Conservation (phyloP, 2,888 invertebrate species). For the Cancer borealis region DNA sequence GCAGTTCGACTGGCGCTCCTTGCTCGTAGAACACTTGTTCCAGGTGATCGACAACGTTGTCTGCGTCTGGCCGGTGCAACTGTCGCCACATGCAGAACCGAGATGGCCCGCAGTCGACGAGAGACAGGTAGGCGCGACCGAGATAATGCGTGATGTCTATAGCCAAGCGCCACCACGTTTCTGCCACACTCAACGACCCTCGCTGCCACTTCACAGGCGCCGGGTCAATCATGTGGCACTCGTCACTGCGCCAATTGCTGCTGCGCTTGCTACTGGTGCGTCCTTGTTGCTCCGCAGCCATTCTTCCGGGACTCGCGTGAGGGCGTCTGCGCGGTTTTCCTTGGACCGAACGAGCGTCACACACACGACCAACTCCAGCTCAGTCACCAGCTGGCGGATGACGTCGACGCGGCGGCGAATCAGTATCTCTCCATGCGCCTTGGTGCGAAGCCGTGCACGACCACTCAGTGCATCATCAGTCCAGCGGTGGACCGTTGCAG, state of each 20-base stretch:
- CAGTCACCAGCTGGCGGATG: not conserved
- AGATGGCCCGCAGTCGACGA: not conserved
- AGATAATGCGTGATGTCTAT: not conserved
- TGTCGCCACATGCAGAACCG: not conserved
- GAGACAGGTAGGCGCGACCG: not conserved
- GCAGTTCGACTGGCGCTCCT: not conserved
- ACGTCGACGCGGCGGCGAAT: constrained; percentile 47
- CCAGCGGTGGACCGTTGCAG: constrained; percentile 46
- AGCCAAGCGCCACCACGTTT: not conserved
- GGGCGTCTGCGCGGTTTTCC: not conserved
- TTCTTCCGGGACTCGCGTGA: not conserved
- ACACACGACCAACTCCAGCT: not conserved
- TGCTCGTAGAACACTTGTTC: not conserved
- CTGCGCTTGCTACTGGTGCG: no score
- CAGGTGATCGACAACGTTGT: not conserved
- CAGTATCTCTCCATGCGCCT: constrained; percentile 42
- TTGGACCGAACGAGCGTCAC: not conserved
- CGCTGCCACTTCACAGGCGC: not conserved
- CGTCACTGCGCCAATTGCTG: not conserved
- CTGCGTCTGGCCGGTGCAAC: not conserved
- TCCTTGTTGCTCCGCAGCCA: not conserved
- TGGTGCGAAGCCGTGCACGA: constrained; percentile 41
- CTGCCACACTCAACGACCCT: not conserved
- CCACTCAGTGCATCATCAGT: constrained; percentile 33
- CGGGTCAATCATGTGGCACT: not conserved